phyloP scores from a whole-genome alignment of 2,797 vertebrate species.

The Enteromius radiatus region DNA sequence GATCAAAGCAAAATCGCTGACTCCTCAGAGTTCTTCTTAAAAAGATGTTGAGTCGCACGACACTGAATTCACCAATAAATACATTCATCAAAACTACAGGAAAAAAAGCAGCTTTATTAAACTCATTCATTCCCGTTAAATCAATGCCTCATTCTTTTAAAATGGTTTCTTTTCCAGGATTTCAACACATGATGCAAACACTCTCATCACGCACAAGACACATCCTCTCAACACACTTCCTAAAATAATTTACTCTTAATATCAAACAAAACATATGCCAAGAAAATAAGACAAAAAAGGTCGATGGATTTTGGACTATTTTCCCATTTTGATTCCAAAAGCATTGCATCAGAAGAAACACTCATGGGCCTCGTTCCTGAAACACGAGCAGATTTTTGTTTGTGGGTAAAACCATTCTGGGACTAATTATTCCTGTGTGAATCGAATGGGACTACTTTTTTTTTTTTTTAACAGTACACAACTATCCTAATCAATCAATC shows the following conservation, averaged over 20 bases:
- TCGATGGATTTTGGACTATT: neutral
- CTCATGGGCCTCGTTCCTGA: neutral
- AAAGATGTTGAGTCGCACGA: neutral
- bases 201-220: neutral
- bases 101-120: slow-evolving; percentile 45
- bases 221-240: slow-evolving; percentile 23
- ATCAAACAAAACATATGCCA: slow-evolving; percentile 27
- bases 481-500: no score
- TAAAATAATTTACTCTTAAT: slow-evolving; percentile 34
- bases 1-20: neutral
- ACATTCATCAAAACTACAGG: slow-evolving; percentile 4
- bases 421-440: no score
- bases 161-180: slow-evolving; percentile 14
- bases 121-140: slow-evolving; percentile 1
- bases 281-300: neutral
- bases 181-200: slow-evolving; percentile 18
- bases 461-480: neutral
- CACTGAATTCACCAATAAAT: neutral
- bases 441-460: neutral
- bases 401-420: neutral
- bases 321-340: slow-evolving; percentile 3
- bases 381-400: neutral
- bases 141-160: slow-evolving; percentile 1
- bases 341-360: slow-evolving; percentile 2
- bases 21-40: neutral